Evolutionary conservation across 2,113 vertebrate genomes (phyloP), one percentile per base, ranked within the genome.

Genomic region (Mixornis gularis): DNA sequence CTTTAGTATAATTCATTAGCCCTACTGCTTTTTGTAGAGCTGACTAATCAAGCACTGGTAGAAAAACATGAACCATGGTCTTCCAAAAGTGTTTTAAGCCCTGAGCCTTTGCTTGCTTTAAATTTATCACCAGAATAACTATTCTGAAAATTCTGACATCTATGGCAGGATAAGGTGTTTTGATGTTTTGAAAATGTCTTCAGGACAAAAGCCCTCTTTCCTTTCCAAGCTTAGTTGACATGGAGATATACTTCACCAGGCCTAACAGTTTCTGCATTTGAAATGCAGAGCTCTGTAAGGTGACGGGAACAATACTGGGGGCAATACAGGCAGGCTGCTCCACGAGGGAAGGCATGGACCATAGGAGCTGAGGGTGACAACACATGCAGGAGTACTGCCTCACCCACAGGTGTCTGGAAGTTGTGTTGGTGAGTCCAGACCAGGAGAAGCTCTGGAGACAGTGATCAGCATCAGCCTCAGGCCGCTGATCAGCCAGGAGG

Each of bases 331-430:
- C 10, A 70, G 58, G 46, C 34, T 88, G 48, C 34, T 85, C 52
- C 29, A 26, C 10, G 22, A 51, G 24, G 15, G 12, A 65, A 34
- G 56, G 34, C 2, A 3, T 1, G 2, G 52, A 66, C 26, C 25
- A 21, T 2, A 2, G 51, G 32, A 84, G 41, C 66, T 64, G 83
- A 46, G 40, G 58, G 20, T 68, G 49, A 64, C 40, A 53, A 34
- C 1, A 6, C 36, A 48, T 51, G n/a, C 51, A 72, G 64, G 51
- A 79, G 34, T 9, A 41, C 26, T 58, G 46, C 34, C 51, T 85
- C 3, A 1, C 29, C 2, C 1, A 9, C 0, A 1, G n/a, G 53
- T 8, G 2, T n/a, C 3, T 6, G 36, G 34, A 86, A 76, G 16
- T 13, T 46, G 14, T 74, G 69, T 36, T 12, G 30, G 21, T 4